Evolutionary conservation across 2,113 vertebrate genomes (phyloP).

Genomic region (Motacilla alba): DNA sequence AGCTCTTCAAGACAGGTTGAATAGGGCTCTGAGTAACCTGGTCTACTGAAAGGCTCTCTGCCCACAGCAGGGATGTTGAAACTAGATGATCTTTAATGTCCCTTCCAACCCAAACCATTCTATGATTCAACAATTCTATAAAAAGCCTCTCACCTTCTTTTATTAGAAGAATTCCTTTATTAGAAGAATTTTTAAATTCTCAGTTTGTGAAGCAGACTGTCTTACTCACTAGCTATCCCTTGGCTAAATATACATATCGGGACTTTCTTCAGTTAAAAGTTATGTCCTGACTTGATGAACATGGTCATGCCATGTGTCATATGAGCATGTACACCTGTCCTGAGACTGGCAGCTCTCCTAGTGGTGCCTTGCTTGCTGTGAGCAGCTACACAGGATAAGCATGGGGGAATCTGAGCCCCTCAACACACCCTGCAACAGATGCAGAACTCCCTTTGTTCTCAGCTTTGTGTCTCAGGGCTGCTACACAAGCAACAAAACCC

Average conservation of each 20-base stretch:
- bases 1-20: neutral
- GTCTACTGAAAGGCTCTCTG: neutral
- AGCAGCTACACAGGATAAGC: neutral
- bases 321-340: neutral
- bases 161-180: neutral
- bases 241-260: neutral
- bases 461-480: rapidly evolving
- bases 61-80: neutral
- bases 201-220: neutral
- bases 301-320: neutral
- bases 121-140: neutral
- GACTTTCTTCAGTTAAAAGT: neutral
- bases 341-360: neutral
- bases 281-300: rapidly evolving
- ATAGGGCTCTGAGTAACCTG: neutral
- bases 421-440: neutral
- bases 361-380: neutral
- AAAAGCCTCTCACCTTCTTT: neutral
- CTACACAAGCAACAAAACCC: neutral
- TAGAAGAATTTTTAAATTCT: neutral
- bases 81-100: too few relatives aligned
- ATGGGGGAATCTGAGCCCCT: neutral
- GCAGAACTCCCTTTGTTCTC: neutral
- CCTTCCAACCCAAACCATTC: neutral
- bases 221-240: neutral